Evolutionary conservation across 2,888 invertebrate genomes (phyloP).

Genomic region (Neoascia interrupta): DNA sequence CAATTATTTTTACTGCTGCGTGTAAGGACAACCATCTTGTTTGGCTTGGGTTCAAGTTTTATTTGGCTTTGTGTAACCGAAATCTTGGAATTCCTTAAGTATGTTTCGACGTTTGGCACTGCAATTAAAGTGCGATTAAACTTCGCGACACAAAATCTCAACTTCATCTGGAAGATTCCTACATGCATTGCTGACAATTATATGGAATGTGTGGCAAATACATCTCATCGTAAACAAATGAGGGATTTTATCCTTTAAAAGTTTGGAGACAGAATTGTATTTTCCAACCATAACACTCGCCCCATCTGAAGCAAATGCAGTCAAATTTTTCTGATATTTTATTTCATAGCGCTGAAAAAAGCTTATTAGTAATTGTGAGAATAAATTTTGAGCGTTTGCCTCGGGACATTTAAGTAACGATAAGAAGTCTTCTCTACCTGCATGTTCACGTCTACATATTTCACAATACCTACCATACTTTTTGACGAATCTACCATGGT

Average conservation of each 20-base stretch:
- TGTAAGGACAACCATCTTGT: neutral
- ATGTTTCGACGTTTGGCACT: constrained; percentile 12
- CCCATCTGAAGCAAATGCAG: constrained; percentile 12
- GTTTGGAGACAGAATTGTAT: constrained; percentile 15
- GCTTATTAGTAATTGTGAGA: neutral
- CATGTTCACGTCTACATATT: neutral
- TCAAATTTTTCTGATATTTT: constrained; percentile 13
- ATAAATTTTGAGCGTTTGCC: neutral
- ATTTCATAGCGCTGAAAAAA: constrained; percentile 2
- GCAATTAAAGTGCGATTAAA: constrained; percentile 7
- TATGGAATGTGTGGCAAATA: constrained; percentile 10
- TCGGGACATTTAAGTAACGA: neutral
- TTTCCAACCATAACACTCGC: constrained; percentile 12
- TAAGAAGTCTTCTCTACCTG: constrained; percentile 6
- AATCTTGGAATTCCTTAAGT: constrained; percentile 7
- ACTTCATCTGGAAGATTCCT: too few species aligned
- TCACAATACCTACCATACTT: neutral
- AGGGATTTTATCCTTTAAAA: constrained; percentile 7
- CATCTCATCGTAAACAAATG: constrained; percentile 6
- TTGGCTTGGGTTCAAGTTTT: neutral
- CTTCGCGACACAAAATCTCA: too few species aligned
- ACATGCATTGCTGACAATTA: constrained; percentile 2
- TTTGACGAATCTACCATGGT: neutral
- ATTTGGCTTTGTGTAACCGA: constrained; percentile 1
- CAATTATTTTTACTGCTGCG: neutral